These are phyloP conservation scores for Junco hyemalis DNA, from an alignment of 2,113 vertebrate species.

Conservation along the genomic window DNA sequence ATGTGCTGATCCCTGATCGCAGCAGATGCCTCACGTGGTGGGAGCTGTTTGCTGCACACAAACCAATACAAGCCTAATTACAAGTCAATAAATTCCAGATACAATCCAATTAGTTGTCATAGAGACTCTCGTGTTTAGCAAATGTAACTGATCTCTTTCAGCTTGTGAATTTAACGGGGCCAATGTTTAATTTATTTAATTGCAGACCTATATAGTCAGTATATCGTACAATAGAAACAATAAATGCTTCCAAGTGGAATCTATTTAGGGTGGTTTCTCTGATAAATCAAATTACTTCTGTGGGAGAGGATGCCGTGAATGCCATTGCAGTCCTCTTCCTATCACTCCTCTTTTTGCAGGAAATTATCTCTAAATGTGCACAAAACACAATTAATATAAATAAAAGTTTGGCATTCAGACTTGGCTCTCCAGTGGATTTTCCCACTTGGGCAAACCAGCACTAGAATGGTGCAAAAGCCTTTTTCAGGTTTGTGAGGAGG, in stretches of 20 bases:
- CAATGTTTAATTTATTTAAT: slow-evolving; percentile 50
- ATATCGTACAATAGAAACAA: neutral
- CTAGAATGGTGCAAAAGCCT: neutral
- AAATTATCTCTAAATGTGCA: neutral
- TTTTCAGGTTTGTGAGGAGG: neutral
- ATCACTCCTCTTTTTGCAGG: neutral
- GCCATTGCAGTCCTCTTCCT: neutral
- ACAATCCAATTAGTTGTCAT: slow-evolving; percentile 37
- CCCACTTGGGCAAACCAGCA: neutral
- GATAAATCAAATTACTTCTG: neutral
- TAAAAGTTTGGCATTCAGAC: neutral
- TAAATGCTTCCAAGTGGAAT: neutral
- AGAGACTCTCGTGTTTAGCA: neutral
- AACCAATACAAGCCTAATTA: slow-evolving; percentile 21
- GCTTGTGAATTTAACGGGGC: neutral
- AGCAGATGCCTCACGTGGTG: neutral
- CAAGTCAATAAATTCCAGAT: slow-evolving; percentile 54
- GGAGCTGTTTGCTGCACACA: neutral
- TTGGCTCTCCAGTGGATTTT: neutral
- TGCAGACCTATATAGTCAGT: neutral
- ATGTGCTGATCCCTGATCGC: neutral
- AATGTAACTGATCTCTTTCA: neutral
- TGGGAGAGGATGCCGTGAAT: neutral
- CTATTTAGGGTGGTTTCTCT: neutral
- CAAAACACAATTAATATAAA: neutral